Base-by-base conservation (phyloP, 2,888 invertebrate species). In the Amitus sp. region DNA sequence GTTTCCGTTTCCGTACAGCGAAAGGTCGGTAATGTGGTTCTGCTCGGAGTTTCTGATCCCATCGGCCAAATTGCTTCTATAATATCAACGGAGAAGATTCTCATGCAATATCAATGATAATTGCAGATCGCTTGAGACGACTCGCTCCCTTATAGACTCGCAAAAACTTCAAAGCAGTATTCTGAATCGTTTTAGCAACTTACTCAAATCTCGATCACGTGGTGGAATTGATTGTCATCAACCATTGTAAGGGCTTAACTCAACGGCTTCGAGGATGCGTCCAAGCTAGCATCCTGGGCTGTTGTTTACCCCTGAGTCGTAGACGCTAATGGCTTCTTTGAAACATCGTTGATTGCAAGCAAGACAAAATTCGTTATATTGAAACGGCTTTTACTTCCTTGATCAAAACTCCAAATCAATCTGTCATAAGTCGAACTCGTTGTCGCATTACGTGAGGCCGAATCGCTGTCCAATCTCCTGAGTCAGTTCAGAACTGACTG, bases 401-500 rank as follows among this genome's bases (percentile, higher is more conserved):
- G 57, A 17, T 30, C 47, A 15, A 51, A 57, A 7, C 28, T 57
- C 1, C 50, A 46, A 27, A 51, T 23, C 10, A 42, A 46, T 18
- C 9, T 47, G 7, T 7, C 34, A n/a, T n/a, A 46, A 1, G 18
- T 50, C 6, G 42, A 37, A 20, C 4, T 51, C 1, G 12, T 51
- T 9, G 12, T 12, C 4, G 17, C 28, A 1, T 9, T 51, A 13
- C 40, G 15, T 18, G n/a, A 15, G 13, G 4, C 20, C n/a, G 1
- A 13, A 33, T 27, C 12, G 7, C 43, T 43, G 28, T 1, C 17
- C 3, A 28, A 30, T 27, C 43, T 46, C 9, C n/a, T 3, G 10
- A 47, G 23, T n/a, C 17, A 37, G 0, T 51, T 1, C 34, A 55
- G 61, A 55, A 61, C 51, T 1, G 55, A 61, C n/a, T 47, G 55